Base-by-base conservation (phyloP, 2,888 invertebrate genomes). In the Eupithecia insigniata region DNA sequence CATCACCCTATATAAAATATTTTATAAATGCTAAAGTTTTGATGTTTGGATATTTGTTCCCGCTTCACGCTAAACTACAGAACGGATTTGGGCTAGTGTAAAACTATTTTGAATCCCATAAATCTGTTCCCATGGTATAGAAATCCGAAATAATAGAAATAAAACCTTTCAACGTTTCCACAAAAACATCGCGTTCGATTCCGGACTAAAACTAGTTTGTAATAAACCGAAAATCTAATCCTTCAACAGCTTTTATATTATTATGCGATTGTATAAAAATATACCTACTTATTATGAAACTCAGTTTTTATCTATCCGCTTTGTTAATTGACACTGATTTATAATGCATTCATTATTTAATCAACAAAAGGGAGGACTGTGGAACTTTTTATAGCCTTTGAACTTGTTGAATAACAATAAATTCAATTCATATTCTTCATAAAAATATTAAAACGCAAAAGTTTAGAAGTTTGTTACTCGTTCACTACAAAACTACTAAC, bases 321-420 rank as follows among this genome's bases (percentile, higher is more conserved):
- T 60, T 1, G 18, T 30, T 30, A 30, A 60, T 30, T 60, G 60
- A 60, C 30, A 60, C 18, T 60, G 60, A 60, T 60, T 60, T 60
- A 60, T 30, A 60, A 30, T 60, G 60, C 8, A 30, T 30, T 60
- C 30, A 60, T 30, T 22, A 30, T 30, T 30, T 30, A 28, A 60
- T 60, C 18, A 28, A 28, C 16, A 58, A 26, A 10, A 30, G 18
- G 30, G 60, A 12, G 30, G 60, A 30, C 30, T 16, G 18, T n/a
- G 30, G 60, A 60, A 30, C 18, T 64, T 51, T 60, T 46, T 61
- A 69, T 51, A 43, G 16, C 46, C 22, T 58, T 60, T 70, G 60
- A 73, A 65, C 67, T 67, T 46, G 26, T 43, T n/a, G 10, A 69
- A 61, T 62, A 70, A 46, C 6, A 64, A 55, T 62, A 51, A n/a